Conservation (phyloP, 2,113 vertebrate species). For the Hydrochoerus hydrochaeris region DNA sequence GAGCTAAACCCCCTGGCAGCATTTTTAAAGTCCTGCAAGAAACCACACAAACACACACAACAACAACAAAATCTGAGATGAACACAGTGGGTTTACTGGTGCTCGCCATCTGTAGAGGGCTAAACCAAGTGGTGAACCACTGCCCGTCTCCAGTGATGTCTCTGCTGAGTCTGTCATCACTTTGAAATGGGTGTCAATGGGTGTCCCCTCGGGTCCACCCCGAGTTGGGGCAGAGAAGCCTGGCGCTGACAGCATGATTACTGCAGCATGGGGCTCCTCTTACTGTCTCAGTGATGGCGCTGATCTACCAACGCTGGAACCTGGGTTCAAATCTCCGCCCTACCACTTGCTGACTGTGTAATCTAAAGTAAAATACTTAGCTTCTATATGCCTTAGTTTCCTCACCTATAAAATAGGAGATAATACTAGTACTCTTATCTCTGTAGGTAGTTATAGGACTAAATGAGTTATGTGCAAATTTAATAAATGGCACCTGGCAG, state of each 20-base stretch:
- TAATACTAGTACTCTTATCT: neutral
- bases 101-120: neutral
- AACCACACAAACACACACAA: neutral
- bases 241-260: neutral
- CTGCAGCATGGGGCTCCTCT: neutral
- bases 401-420: neutral
- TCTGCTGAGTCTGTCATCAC: neutral
- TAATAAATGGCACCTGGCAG: neutral
- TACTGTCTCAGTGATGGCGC: neutral
- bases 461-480: neutral
- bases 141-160: neutral
- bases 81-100: neutral
- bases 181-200: slow-evolving; percentile 4
- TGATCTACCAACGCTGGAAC: neutral
- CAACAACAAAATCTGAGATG: neutral
- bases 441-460: neutral
- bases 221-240: neutral
- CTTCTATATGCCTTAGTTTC: neutral
- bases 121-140: neutral
- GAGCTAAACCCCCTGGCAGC: neutral
- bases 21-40: neutral
- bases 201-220: neutral
- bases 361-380: neutral
- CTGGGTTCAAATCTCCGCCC: neutral
- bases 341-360: neutral